These are phyloP conservation scores for Philereme transversata DNA, from an alignment of 2,888 invertebrate genomes.

Conservation along the genomic window DNA sequence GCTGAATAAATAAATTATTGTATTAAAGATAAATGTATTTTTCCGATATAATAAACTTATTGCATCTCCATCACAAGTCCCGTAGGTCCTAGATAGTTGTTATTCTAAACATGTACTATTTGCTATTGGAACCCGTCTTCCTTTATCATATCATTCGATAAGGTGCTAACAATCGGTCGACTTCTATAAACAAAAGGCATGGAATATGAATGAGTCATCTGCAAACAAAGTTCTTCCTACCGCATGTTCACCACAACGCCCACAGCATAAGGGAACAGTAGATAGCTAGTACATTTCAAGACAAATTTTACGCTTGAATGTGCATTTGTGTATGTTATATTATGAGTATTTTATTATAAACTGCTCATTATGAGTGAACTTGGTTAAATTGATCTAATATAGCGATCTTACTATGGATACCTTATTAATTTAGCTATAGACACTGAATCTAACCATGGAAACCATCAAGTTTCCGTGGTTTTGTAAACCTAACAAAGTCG, in stretches of 20 bases:
- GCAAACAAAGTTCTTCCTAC: slow-evolving; percentile 44
- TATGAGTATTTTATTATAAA: too few relatives aligned
- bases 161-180: slow-evolving; percentile 38
- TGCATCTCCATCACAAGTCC: slow-evolving; percentile 24
- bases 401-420: too few relatives aligned
- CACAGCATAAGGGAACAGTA: slow-evolving; percentile 12
- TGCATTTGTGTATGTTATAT: not conserved
- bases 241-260: slow-evolving; percentile 34
- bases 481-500: too few relatives aligned
- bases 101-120: slow-evolving; percentile 31
- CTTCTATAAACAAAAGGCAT: slow-evolving; percentile 44
- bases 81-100: slow-evolving; percentile 23
- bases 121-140: slow-evolving; percentile 27
- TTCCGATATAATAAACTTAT: slow-evolving; percentile 13
- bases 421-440: too few relatives aligned
- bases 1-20: too few relatives aligned
- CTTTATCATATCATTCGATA: slow-evolving; percentile 34
- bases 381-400: too few relatives aligned
- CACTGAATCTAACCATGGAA: too few relatives aligned
- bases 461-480: too few relatives aligned
- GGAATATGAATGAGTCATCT: slow-evolving; percentile 50
- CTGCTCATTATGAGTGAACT: too few relatives aligned
- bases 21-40: too few relatives aligned
- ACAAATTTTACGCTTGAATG: slow-evolving; percentile 13
- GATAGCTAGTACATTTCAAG: slow-evolving; percentile 18